Base-by-base conservation (phyloP, 2,797 vertebrate species). In the Syngnathus acus region DNA sequence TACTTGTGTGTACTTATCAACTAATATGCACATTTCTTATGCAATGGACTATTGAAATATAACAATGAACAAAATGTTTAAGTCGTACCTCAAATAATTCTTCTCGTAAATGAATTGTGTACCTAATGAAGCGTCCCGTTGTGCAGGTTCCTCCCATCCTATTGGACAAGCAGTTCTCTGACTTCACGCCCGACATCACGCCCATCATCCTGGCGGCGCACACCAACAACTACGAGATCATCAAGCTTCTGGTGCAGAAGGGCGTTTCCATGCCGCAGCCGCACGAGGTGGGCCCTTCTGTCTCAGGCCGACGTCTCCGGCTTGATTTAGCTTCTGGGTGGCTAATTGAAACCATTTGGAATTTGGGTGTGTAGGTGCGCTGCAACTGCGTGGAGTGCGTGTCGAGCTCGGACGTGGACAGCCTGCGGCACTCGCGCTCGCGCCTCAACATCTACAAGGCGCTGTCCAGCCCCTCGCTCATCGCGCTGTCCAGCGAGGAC, bases 191-290 rank as follows among this genome's bases (percentile, higher is more conserved):
- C 0, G 96, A 99, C 86, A 97, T 98, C 78, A 98, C 96, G 0
- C 96, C 96, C 11, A 95, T 99, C 84, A 98, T 99, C 80, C 89
- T 98, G 70, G 97, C 95, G 45, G 97, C 97, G 39, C 97, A 99
- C 89, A 98, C 96, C 76, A 99, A 99, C 89, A 98, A 97, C 86
- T 99, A 98, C 0, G 95, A 98, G 84, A 98, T 99, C 72, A 95
- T 98, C 81, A 99, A 99, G 82, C 94, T 98, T 11, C 89, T 99
- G 70, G 97, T 99, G 65, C 96, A 97, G 90, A 98, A 95, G 72
- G 97, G 97, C 0, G 97, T 99, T 47, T 98, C 95, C 0, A 92
- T 99, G 74, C 97, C 97, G 0, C 90, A 97, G 80, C 97, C 97
- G 0, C 97, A 99, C 0, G 95, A 97, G 86, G 97, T 89, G 70